A percentile compares a stretch with the other conserved stretches of the same genome.
These are phyloP conservation scores for Lacanobia wlatinum DNA, from an alignment of 2,888 invertebrate species.

Conservation along the genomic window DNA sequence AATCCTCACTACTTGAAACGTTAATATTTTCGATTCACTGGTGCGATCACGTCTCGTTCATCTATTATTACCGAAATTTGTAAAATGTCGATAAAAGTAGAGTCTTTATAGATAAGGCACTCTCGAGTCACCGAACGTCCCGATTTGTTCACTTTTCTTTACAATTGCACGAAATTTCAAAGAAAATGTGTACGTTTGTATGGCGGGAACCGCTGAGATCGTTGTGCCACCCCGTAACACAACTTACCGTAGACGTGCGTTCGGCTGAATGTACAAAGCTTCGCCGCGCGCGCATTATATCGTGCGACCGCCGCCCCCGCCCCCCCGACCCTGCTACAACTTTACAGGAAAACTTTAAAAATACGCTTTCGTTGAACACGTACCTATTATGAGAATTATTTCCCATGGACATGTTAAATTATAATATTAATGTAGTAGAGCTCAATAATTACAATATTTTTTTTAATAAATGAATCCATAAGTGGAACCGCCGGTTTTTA, in stretches of 20 bases:
- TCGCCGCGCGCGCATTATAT: conserved; percentile 77
- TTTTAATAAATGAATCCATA: no score
- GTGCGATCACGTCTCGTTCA: conserved; percentile 81
- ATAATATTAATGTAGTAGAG: no score
- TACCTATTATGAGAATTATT: no score
- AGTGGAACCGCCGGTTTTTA: no score
- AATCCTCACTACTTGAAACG: conserved; percentile 88
- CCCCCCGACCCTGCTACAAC: conserved; percentile 74
- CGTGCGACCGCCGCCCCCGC: conserved; percentile 62
- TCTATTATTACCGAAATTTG: conserved; percentile 76
- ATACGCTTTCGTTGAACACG: conserved; percentile 66
- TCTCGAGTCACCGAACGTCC: conserved; percentile 81
- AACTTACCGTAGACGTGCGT: conserved; percentile 88
- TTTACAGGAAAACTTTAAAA: conserved; percentile 69
- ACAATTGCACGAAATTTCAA: conserved; percentile 90
- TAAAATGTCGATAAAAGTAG: conserved; percentile 76
- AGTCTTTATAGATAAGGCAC: conserved; percentile 59
- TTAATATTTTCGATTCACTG: conserved; percentile 82
- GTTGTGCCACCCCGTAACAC: conserved; percentile 87
- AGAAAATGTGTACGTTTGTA: conserved; percentile 85
- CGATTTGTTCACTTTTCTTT: conserved; percentile 88
- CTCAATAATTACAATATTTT: no score
- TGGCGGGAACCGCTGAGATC: conserved; percentile 86
- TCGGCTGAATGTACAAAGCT: conserved; percentile 85
- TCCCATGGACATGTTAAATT: no score